These are phyloP conservation scores for Ia io DNA, from an alignment of 2,113 vertebrate species.

Conservation along the genomic window DNA sequence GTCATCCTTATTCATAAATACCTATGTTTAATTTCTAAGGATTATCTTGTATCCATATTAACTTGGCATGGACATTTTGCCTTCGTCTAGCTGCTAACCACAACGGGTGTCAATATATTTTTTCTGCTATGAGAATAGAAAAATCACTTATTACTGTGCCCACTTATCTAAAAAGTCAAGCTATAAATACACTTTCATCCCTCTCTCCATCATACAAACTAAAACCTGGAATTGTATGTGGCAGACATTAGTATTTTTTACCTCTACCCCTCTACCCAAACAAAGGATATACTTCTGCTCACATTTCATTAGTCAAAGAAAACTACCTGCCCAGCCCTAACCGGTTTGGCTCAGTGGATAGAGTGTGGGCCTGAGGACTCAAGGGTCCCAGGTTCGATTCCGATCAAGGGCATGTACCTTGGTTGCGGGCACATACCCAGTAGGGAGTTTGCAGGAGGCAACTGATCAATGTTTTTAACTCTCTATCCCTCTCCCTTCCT, in stretches of 20 bases:
- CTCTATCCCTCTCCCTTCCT: no score
- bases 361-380: no score
- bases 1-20: neutral
- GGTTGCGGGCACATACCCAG: no score
- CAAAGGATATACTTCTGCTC: neutral
- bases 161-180: neutral
- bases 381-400: no score
- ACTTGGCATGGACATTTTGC: neutral
- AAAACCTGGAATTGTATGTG: neutral
- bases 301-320: neutral
- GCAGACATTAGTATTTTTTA: neutral
- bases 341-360: no score
- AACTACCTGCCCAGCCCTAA: neutral
- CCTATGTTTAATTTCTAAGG: neutral
- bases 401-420: no score
- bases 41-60: neutral
- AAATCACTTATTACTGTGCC: neutral
- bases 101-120: neutral
- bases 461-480: no score
- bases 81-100: neutral
- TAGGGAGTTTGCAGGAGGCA: no score
- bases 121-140: neutral
- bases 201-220: neutral
- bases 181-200: neutral
- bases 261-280: neutral